Evolutionary conservation across 2,797 vertebrate genomes (phyloP).

Genomic region (Pipistrellus nathusii): DNA sequence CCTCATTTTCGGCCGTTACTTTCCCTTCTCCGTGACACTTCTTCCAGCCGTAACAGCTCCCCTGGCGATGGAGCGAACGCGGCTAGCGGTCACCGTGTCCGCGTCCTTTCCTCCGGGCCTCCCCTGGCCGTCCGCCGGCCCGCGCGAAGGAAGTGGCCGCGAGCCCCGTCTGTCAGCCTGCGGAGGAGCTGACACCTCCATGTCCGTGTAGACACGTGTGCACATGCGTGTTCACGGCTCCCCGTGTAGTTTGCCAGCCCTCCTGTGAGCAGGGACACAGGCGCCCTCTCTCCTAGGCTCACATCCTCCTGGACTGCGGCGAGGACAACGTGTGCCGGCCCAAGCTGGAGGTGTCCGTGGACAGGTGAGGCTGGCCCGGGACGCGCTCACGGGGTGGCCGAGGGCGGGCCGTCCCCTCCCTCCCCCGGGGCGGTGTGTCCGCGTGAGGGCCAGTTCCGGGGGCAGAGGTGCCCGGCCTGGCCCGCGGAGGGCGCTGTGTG

Average conservation of each 20-base stretch:
- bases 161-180: not conserved
- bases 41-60: not conserved
- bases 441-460: no score
- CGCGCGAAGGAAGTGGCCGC: not conserved
- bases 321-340: conserved; percentile 97
- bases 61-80: not conserved
- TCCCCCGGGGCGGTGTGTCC: not conserved
- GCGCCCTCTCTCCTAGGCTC: conserved; percentile 89
- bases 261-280: not conserved
- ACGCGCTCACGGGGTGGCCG: no score
- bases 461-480: no score
- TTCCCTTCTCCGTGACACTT: not conserved
- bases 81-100: not conserved
- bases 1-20: not conserved
- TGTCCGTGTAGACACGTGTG: no score
- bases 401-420: conserved; percentile 62
- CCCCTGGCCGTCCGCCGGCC: not conserved
- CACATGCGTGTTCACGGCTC: not conserved
- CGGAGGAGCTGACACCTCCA: not conserved
- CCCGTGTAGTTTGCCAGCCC: not conserved
- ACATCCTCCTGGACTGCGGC: conserved; percentile 97
- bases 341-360: conserved; percentile 92
- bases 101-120: not conserved
- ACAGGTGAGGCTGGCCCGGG: conserved; percentile 87
- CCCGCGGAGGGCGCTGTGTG: no score